Percentiles rank a stretch among this genome's conserved stretches.
These are phyloP conservation scores for Gymnoscopelus braueri DNA, from an alignment of 2,797 vertebrate genomes.

Conservation along the genomic window DNA sequence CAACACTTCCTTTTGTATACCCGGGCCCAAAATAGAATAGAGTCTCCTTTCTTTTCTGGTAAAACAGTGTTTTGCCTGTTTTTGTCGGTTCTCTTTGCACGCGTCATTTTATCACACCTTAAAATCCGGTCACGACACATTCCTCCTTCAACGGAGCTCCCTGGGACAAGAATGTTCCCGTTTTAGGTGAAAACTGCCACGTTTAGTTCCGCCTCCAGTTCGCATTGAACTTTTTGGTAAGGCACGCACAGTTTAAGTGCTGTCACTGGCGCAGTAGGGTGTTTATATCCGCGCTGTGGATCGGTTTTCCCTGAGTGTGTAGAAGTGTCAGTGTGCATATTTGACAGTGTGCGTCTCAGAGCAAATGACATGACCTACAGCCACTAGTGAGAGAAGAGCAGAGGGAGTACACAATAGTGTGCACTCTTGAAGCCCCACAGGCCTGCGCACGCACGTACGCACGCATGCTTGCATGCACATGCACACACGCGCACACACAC, in stretches of 20 bases:
- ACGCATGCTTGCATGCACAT: constrained; percentile 19
- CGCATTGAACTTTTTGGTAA: constrained; percentile 56
- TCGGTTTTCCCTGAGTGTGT: constrained; percentile 39
- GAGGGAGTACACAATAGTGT: constrained; percentile 40
- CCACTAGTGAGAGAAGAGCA: constrained; percentile 52
- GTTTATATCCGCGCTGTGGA: constrained; percentile 45
- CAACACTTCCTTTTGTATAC: constrained; percentile 84
- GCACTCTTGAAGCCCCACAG: constrained; percentile 41
- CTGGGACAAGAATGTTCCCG: constrained; percentile 67
- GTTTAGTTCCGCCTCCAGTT: constrained; percentile 64
- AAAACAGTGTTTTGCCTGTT: constrained; percentile 68
- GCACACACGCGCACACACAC: constrained; percentile 5
- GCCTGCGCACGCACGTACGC: constrained; percentile 29
- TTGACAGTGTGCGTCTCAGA: constrained; percentile 42
- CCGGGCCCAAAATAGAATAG: constrained; percentile 79
- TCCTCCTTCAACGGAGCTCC: constrained; percentile 54
- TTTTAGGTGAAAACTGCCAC: constrained; percentile 70
- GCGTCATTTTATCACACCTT: constrained; percentile 73
- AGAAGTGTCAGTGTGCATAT: constrained; percentile 39
- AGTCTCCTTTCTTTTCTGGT: constrained; percentile 71
- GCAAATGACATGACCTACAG: constrained; percentile 67
- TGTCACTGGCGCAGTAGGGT: constrained; percentile 15
- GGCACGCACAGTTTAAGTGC: constrained; percentile 32
- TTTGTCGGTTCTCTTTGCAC: constrained; percentile 40
- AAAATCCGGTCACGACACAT: constrained; percentile 66